These are phyloP conservation scores for Spongilla lacustris DNA, from an alignment of 37 sponge, comb jelly and placozoan species.

Conservation along the genomic window DNA sequence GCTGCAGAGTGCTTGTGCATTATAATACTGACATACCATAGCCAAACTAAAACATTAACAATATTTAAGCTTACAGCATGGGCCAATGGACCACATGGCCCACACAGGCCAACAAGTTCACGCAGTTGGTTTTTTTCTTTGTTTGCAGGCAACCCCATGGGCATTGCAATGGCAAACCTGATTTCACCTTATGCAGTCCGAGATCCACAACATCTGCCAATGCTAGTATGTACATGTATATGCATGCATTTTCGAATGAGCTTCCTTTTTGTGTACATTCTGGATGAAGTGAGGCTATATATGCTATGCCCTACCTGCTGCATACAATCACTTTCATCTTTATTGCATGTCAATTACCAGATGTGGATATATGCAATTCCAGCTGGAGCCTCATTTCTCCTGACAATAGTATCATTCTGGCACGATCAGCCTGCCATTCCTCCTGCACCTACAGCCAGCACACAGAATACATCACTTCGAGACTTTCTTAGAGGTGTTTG, in stretches of 20 bases:
- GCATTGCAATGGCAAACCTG: not conserved
- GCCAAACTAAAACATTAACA: too few species aligned
- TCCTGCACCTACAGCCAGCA: conserved; percentile 63
- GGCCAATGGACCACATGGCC: too few species aligned
- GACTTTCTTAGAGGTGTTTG: conserved; percentile 74
- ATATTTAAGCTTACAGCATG: too few species aligned
- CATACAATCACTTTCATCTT: not conserved
- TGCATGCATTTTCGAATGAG: too few species aligned
- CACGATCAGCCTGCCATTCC: conserved; percentile 71
- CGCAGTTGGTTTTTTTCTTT: not conserved
- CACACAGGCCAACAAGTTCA: too few species aligned
- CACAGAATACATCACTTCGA: not conserved
- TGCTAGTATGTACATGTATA: not conserved
- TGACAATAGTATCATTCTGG: conserved; percentile 65
- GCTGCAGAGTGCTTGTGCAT: too few species aligned
- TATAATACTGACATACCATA: too few species aligned
- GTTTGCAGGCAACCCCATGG: not conserved
- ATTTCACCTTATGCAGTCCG: not conserved
- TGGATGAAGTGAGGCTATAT: too few species aligned
- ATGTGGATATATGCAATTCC: conserved; percentile 81
- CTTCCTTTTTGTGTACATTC: too few species aligned
- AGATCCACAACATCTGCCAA: not conserved
- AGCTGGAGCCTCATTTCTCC: conserved; percentile 40
- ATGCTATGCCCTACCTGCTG: too few species aligned
- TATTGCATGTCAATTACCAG: conserved; percentile 15